Percentiles rank a stretch among this genome's conserved stretches.
phyloP scores from a whole-genome alignment of 2,113 vertebrate genomes.

The Clinocottus analis region DNA sequence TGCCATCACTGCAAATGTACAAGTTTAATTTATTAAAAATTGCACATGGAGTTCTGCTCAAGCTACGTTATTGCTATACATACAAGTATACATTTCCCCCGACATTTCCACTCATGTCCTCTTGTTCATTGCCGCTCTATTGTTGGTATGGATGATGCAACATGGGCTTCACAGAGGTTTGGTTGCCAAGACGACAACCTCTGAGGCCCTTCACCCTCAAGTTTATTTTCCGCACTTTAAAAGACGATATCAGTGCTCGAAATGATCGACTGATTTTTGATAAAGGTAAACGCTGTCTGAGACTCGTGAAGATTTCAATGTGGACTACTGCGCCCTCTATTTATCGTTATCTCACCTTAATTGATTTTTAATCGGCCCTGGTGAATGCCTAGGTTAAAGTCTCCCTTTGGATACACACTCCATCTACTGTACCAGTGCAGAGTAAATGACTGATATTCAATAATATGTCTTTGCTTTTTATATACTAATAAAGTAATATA shows the following conservation, averaged over 20 bases:
- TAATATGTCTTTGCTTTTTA: neutral
- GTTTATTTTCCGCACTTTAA: constrained; percentile 37
- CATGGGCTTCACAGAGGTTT: constrained; percentile 21
- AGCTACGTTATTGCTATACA: no score
- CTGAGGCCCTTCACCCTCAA: constrained; percentile 9
- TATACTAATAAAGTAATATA: no score
- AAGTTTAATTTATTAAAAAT: no score
- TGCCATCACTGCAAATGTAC: neutral
- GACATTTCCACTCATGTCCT: constrained; percentile 1
- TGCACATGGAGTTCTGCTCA: no score
- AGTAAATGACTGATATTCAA: neutral
- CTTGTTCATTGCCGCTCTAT: neutral
- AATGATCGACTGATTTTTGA: constrained; percentile 7
- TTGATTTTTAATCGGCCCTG: constrained; percentile 21
- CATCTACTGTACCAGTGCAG: neutral
- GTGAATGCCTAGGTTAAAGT: constrained; percentile 1
- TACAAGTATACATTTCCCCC: neutral
- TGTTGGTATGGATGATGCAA: neutral
- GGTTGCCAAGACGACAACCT: constrained; percentile 55
- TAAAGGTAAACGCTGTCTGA: neutral
- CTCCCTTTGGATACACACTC: constrained; percentile 13
- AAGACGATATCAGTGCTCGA: constrained; percentile 11
- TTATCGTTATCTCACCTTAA: constrained; percentile 19
- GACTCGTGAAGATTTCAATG: constrained; percentile 12
- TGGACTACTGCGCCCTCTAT: neutral